These are phyloP conservation scores for Carposina sasakii DNA, from an alignment of 1,140 invertebrate genomes.

Conservation along the genomic window DNA sequence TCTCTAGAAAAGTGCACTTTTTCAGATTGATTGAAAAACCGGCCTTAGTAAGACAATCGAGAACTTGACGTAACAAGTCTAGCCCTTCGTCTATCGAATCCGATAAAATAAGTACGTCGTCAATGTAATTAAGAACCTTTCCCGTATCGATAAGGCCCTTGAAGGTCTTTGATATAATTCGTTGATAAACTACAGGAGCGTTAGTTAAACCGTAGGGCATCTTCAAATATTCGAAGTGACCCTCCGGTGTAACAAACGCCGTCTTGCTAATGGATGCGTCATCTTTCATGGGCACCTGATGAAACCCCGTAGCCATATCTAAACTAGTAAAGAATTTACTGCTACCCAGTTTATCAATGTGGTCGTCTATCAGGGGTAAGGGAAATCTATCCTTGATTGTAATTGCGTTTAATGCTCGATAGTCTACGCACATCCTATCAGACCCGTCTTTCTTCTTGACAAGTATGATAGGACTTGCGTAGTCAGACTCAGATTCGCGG, in stretches of 20 bases:
- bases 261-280: neutral
- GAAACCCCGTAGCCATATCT: conserved; percentile 28
- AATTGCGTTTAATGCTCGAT: conserved; percentile 53
- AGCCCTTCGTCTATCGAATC: conserved; percentile 15
- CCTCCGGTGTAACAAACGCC: conserved; percentile 16
- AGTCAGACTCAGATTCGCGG: conserved; percentile 17
- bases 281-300: neutral
- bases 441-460: conserved; percentile 25
- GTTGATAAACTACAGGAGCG: conserved; percentile 28
- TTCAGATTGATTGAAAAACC: conserved; percentile 12
- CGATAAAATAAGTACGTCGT: conserved; percentile 23
- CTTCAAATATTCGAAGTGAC: conserved; percentile 30
- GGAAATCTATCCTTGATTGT: conserved; percentile 52
- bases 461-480: conserved; percentile 23
- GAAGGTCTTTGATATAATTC: conserved; percentile 17
- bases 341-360: conserved; percentile 36
- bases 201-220: conserved; percentile 37
- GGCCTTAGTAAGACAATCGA: conserved; percentile 9
- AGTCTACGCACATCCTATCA: conserved; percentile 42
- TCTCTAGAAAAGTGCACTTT: conserved; percentile 9
- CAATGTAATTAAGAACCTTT: conserved; percentile 19
- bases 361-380: conserved; percentile 63
- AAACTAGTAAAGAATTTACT: conserved; percentile 25
- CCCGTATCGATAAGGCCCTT: neutral
- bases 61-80: neutral